These are phyloP conservation scores for Piscicola geometra DNA, from an alignment of 2,888 invertebrate species.

Conservation along the genomic window DNA sequence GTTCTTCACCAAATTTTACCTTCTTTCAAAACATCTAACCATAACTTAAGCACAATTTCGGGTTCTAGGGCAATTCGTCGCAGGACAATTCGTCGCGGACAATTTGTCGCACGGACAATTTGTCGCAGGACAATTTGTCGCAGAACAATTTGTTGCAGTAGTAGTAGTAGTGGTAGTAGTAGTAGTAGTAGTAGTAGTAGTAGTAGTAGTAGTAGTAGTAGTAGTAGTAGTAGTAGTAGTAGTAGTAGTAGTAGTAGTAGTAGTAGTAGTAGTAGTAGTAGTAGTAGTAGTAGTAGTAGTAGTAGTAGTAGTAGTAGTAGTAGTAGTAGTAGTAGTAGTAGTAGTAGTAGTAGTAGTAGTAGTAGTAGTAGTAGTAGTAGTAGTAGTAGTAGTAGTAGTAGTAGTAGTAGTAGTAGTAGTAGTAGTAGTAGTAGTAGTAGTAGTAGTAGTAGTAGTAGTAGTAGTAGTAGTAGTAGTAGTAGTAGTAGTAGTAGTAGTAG, in stretches of 20 bases:
- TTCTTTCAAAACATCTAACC: too few species aligned
- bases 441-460: conserved; percentile 32
- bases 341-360: not conserved
- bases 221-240: conserved; percentile 18
- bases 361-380: not conserved
- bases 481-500: not conserved
- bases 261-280: conserved; percentile 18
- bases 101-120: too few species aligned
- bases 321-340: not conserved
- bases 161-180: too few species aligned
- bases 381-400: not conserved
- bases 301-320: not conserved
- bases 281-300: not conserved
- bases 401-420: not conserved
- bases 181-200: too few species aligned
- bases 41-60: too few species aligned
- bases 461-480: conserved; percentile 4
- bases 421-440: not conserved
- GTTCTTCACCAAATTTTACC: too few species aligned
- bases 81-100: too few species aligned
- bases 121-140: too few species aligned
- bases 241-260: conserved; percentile 14
- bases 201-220: conserved; percentile 6
- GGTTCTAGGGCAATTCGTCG: too few species aligned
- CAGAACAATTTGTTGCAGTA: not conserved